Evolutionary conservation across 2,888 invertebrate species (phyloP), one percentile per base, ranked within the genome.

Genomic region (Conistra vaccinii): DNA sequence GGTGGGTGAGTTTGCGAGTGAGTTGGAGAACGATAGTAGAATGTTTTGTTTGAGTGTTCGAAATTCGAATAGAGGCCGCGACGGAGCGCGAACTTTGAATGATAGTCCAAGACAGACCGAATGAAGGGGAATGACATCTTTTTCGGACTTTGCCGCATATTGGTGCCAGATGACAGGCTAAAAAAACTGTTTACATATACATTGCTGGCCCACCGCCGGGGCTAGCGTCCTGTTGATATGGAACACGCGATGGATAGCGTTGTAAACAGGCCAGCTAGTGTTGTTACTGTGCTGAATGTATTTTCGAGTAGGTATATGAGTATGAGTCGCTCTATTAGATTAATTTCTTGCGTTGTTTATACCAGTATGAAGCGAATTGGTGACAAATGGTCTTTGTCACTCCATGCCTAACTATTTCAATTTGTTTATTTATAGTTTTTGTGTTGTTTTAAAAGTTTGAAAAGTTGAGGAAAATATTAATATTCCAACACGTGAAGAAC

Each of bases 81-180:
- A 82, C 82, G 85, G 85, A 88, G 88, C 88, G 87, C 87, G 87
- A 89, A 89, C 90, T 89, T 87, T 90, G 90, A 91, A 90, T 89
- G 90, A 91, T 91, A 90, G 89, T 85, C 85, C 84, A 79, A 86
- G 84, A 86, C 90, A 84, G 81, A 86, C 81, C 84, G 87, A 89
- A 87, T 88, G 87, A 90, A 91, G 91, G 91, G 91, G 91, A 91
- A 91, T 91, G 91, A 91, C 91, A 91, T 91, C 89, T 91, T 91
- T 91, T 91, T 89, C 88, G 90, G 89, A 76, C 87, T 87, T 84
- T 74, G 81, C 74, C 79, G 81, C 91, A 91, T 90, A 85, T 86
- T 91, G 91, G 73, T 83, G 90, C 90, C 91, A 91, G 91, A 91
- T 91, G 91, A 83, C 73, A 74, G 78, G 82, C 81, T 78, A 83